Evolutionary conservation across 2,888 invertebrate species (phyloP).

Genomic region (Drosophila pseudotakahashii): DNA sequence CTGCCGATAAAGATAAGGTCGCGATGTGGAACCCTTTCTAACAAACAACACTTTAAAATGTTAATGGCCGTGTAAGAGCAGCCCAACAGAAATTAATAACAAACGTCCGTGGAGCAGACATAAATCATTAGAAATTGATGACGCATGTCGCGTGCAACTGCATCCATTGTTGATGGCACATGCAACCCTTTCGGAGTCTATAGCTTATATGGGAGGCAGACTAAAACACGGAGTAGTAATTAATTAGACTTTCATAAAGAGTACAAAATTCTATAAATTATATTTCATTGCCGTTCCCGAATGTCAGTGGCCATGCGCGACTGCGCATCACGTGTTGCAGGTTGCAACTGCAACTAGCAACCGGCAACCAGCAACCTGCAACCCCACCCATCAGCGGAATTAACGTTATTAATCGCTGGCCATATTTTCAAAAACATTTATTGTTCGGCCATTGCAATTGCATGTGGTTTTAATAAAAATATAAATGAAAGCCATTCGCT

Average conservation of each 20-base stretch:
- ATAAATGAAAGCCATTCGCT: slow-evolving; percentile 27
- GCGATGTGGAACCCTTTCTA: slow-evolving; percentile 19
- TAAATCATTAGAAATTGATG: slow-evolving; percentile 80
- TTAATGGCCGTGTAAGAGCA: slow-evolving; percentile 42
- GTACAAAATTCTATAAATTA: slow-evolving; percentile 79
- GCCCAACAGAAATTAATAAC: slow-evolving; percentile 60
- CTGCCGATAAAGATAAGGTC: neutral
- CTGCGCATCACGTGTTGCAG: slow-evolving; percentile 71
- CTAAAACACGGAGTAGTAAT: slow-evolving; percentile 67
- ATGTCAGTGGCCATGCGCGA: slow-evolving; percentile 74
- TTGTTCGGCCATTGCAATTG: slow-evolving; percentile 29
- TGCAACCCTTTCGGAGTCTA: slow-evolving; percentile 28
- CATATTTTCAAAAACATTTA: slow-evolving; percentile 29
- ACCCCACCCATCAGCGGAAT: slow-evolving; percentile 6
- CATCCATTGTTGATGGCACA: slow-evolving; percentile 34
- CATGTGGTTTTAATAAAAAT: slow-evolving; percentile 28
- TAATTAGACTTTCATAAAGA: slow-evolving; percentile 79
- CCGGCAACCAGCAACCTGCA: slow-evolving; percentile 11
- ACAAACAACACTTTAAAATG: slow-evolving; percentile 38
- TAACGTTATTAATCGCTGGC: slow-evolving; percentile 45
- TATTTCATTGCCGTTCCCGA: slow-evolving; percentile 66
- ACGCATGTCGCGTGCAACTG: slow-evolving; percentile 78
- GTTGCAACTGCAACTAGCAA: slow-evolving; percentile 4
- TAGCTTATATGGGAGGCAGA: neutral
- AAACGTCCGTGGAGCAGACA: slow-evolving; percentile 66